Evolutionary conservation across 2,888 invertebrate species (phyloP).

Genomic region (Neoascia interrupta): DNA sequence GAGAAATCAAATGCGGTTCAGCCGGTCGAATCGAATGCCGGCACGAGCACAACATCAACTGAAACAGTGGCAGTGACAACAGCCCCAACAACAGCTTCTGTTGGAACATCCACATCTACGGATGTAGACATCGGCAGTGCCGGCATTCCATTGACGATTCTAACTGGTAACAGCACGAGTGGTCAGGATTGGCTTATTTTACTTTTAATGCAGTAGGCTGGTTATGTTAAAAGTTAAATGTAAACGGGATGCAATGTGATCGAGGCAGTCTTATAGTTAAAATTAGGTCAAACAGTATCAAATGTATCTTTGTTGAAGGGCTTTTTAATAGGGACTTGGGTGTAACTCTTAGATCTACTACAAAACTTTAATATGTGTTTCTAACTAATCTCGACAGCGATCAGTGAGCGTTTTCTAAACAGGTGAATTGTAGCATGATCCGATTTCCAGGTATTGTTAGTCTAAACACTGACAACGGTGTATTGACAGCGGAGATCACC

Average conservation of each 20-base stretch:
- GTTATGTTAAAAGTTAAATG: neutral
- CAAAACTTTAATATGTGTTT: too few species aligned
- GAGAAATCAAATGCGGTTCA: neutral
- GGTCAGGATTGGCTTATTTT: conserved; percentile 50
- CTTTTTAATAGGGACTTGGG: too few species aligned
- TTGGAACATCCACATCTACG: conserved; percentile 61
- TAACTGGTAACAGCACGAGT: conserved; percentile 36
- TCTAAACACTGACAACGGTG: too few species aligned
- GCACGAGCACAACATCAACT: neutral
- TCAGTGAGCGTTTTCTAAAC: too few species aligned
- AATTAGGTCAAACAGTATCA: too few species aligned
- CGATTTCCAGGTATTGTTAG: too few species aligned
- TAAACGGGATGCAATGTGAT: conserved; percentile 1
- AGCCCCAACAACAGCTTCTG: conserved; percentile 32
- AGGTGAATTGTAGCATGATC: too few species aligned
- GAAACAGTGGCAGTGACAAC: conserved; percentile 12
- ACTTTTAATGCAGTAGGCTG: conserved; percentile 53
- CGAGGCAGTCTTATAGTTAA: too few species aligned
- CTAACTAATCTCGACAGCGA: too few species aligned
- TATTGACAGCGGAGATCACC: too few species aligned
- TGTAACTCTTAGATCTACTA: too few species aligned
- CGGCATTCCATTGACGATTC: conserved; percentile 47
- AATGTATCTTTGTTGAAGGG: too few species aligned
- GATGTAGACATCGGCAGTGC: conserved; percentile 26
- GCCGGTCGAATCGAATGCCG: neutral